Evolutionary conservation across 2,113 vertebrate genomes (phyloP), one percentile per base, ranked within the genome.

Genomic region (Cyprinodon brontotheroides): DNA sequence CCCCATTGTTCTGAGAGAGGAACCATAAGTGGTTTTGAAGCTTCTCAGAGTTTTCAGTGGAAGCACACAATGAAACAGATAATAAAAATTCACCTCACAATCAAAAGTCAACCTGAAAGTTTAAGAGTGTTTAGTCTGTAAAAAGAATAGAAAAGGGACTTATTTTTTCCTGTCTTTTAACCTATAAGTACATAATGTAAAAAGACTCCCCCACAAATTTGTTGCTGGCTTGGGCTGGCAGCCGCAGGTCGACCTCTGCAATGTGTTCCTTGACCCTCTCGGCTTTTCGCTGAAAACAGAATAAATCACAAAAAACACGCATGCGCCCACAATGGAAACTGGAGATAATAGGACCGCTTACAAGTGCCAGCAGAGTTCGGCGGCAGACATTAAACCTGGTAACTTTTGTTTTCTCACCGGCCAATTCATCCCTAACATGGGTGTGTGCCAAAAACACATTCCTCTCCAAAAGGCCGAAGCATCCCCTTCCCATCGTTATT

Each of bases 201-300:
- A 68, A 70, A 61, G 37, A 61, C 47, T 63, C 48, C 61, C 41
- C 37, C 3, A 11, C 57, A 63, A 72, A 80, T 82, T 65, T 15
- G 71, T 68, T 68, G 57, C 69, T 63, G 69, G 82, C 74, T 87
- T 79, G 50, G 69, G 40, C 83, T 86, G 77, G 81, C 79, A 84
- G 77, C 36, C 15, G 40, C 50, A 68, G 53, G 74, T 84, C 37
- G 36, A 74, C 80, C 66, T 13, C 37, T 61, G 65, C 89, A 89
- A 89, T 90, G 89, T 94, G 93, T 91, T 91, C 60, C 57, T 9
- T 91, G 87, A 92, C 91, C 93, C 77, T 11, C 12, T 11, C 15
- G 70, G 70, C 68, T 70, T 83, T 89, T 78, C 65, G 66, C 65
- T 50, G 64, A 65, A 76, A 83, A 79, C 68, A 84, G 69, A 71